Percentiles rank a stretch among this genome's conserved stretches.
phyloP scores from a whole-genome alignment of 2,113 vertebrate species.

The Bucco capensis region DNA sequence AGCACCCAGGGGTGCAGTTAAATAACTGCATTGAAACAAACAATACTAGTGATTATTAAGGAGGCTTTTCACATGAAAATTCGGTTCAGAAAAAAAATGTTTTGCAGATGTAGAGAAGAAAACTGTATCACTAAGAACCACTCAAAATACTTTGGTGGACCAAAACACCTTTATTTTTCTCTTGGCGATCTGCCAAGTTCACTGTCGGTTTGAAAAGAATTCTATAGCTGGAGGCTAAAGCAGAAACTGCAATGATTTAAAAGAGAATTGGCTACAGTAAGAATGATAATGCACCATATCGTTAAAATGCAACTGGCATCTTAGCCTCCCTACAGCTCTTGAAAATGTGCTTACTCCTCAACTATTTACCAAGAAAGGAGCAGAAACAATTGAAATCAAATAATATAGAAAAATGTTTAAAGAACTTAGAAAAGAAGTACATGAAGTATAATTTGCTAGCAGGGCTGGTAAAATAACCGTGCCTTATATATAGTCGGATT shows the following conservation, averaged over 20 bases:
- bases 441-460: slow-evolving; percentile 69
- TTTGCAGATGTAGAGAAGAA: slow-evolving; percentile 84
- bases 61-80: slow-evolving; percentile 82
- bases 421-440: slow-evolving; percentile 52
- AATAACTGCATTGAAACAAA: slow-evolving; percentile 83
- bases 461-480: slow-evolving; percentile 62
- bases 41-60: slow-evolving; percentile 80
- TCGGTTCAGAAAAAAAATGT: slow-evolving; percentile 78
- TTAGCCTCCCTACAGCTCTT: slow-evolving; percentile 79
- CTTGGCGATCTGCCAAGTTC: slow-evolving; percentile 80
- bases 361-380: slow-evolving; percentile 81
- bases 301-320: slow-evolving; percentile 90
- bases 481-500: slow-evolving; percentile 38
- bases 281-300: slow-evolving; percentile 81
- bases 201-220: slow-evolving; percentile 83
- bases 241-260: slow-evolving; percentile 86
- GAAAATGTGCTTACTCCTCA: slow-evolving; percentile 82
- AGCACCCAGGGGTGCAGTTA: slow-evolving; percentile 83
- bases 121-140: slow-evolving; percentile 83
- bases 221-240: slow-evolving; percentile 84
- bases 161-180: slow-evolving; percentile 82
- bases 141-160: slow-evolving; percentile 79
- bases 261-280: slow-evolving; percentile 89
- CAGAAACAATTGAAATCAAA: slow-evolving; percentile 75
- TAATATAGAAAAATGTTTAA: slow-evolving; percentile 71